A percentile compares a stretch with the other conserved stretches of the same genome.
Conservation (phyloP, 2,888 invertebrate genomes). For the Fragum fragum region DNA sequence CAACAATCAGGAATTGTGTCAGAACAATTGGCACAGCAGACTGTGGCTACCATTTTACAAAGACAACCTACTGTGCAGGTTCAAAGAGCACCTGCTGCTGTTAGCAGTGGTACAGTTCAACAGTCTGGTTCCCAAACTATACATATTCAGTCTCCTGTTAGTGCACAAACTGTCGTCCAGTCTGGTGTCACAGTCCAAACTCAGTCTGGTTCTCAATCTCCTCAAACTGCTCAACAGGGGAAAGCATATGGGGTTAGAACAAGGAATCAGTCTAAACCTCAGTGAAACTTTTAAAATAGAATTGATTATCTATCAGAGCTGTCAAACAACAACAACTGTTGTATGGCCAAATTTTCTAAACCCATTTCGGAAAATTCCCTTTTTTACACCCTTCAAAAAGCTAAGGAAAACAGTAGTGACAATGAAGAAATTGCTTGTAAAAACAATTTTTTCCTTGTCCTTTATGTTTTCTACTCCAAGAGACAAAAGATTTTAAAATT, state of each 20-base stretch:
- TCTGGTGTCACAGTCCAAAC: slow-evolving; percentile 43
- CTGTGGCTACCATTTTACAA: slow-evolving; percentile 60
- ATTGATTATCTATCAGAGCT: background rate
- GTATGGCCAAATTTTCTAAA: too few relatives aligned
- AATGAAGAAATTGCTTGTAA: slow-evolving; percentile 4
- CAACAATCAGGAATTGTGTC: slow-evolving; percentile 46
- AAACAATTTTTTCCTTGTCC: background rate
- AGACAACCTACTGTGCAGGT: slow-evolving; percentile 51
- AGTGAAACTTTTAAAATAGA: slow-evolving; percentile 25
- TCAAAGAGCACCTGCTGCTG: slow-evolving; percentile 38
- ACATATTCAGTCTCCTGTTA: slow-evolving; percentile 64
- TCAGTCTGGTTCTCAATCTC: slow-evolving; percentile 54
- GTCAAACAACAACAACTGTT: too few relatives aligned
- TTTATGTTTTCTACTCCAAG: too few relatives aligned
- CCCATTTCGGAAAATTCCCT: too few relatives aligned
- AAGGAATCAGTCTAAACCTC: slow-evolving; percentile 80
- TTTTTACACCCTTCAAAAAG: too few relatives aligned
- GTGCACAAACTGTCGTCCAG: slow-evolving; percentile 43
- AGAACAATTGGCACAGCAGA: slow-evolving; percentile 56
- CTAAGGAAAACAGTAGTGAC: background rate
- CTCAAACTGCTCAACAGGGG: slow-evolving; percentile 45
- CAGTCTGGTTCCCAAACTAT: slow-evolving; percentile 67
- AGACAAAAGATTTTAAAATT: too few relatives aligned
- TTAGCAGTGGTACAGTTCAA: slow-evolving; percentile 43
- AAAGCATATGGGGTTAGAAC: slow-evolving; percentile 82